Evolutionary conservation across 37 sponge, comb jelly and placozoan species (phyloP), one percentile per base, ranked within the genome.

Genomic region (Halichondria panicea): DNA sequence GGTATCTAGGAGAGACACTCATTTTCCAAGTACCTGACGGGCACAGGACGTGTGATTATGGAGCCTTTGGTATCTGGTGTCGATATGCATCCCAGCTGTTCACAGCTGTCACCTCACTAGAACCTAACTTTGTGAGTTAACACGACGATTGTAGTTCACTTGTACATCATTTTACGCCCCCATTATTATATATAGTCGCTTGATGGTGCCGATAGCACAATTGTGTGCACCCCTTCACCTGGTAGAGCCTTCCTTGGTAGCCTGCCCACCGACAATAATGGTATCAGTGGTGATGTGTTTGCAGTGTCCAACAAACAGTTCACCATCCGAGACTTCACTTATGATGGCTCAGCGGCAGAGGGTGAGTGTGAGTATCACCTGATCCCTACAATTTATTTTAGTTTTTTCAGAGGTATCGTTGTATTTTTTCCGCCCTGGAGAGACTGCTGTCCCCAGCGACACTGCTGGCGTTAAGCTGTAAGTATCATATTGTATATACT

Each of bases 321-420:
- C 2, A 33, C 12, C 42, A 66, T 78, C 42, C 18, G 59, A 41
- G 44, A 38, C 44, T 78, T 76, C 65, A 52, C 33, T 3, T 76
- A 76, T 46, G 65, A 76, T 43, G 77, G 77, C 24, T 12, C 3
- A 27, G 77, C 53, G 0, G 65, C 77, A 76, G 77, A n/a, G n/a
- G n/a, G 67, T 66, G 27, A 28, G 63, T 59, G 60, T 59, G 22
- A 8, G 25, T 8, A 8, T 12, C 8, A 24, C n/a, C n/a, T n/a
- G n/a, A 48, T 11, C 11, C 52, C 52, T 48, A 15, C 52, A n/a
- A n/a, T n/a, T n/a, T n/a, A n/a, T n/a, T n/a, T n/a, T n/a, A n/a
- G n/a, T n/a, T n/a, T n/a, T n/a, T n/a, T n/a, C n/a, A n/a, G n/a
- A n/a, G n/a, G n/a, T n/a, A n/a, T n/a, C n/a, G n/a, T n/a, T n/a